Conservation (phyloP, 2,797 vertebrate genomes). For the Microchirus variegatus region DNA sequence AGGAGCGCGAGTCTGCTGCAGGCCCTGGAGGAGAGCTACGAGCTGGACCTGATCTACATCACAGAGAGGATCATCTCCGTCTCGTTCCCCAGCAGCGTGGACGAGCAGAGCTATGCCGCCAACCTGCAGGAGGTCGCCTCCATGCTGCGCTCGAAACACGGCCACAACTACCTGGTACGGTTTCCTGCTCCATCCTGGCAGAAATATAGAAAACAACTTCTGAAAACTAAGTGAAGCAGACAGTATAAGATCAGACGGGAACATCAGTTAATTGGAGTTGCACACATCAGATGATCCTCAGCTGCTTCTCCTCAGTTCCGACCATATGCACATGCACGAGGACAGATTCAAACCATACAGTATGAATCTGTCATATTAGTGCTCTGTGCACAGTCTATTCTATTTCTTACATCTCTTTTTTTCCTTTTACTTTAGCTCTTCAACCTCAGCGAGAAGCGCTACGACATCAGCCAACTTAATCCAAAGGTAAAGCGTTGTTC, state of each 20-base stretch:
- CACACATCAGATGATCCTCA: slow-evolving; percentile 12
- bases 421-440: slow-evolving; percentile 85
- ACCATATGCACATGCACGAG: neutral
- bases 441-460: slow-evolving; percentile 94
- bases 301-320: slow-evolving; percentile 7
- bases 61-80: slow-evolving; percentile 97
- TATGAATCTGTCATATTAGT: too few species aligned
- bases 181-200: neutral
- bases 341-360: too few species aligned
- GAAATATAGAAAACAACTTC: neutral
- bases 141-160: slow-evolving; percentile 98
- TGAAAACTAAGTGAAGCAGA: neutral
- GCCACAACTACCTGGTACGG: slow-evolving; percentile 92
- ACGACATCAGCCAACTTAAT: slow-evolving; percentile 91
- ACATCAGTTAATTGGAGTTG: neutral
- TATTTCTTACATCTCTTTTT: neutral
- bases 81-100: slow-evolving; percentile 87
- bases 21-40: slow-evolving; percentile 91
- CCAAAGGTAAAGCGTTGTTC: slow-evolving; percentile 84
- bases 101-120: slow-evolving; percentile 90
- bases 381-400: too few species aligned
- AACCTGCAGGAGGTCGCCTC: slow-evolving; percentile 95
- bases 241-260: neutral
- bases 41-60: slow-evolving; percentile 97
- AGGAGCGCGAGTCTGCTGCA: slow-evolving; percentile 89